Conservation (phyloP, 2,888 invertebrate species). For the Drosophila longiperda region DNA sequence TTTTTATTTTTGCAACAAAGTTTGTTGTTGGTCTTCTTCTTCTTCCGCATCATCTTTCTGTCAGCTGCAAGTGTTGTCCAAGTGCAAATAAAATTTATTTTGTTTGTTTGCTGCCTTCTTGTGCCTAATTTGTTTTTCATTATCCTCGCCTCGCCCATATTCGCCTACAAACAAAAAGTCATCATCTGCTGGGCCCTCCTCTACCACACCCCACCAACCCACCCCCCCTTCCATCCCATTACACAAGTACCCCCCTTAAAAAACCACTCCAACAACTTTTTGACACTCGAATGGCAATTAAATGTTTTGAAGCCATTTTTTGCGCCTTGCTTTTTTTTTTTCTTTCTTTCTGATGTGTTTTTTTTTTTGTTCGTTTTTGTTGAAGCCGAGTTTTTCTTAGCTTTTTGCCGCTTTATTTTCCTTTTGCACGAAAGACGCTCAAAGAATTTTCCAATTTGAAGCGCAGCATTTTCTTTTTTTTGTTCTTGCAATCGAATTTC, state of each 20-base stretch:
- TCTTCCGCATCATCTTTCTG: slow-evolving; percentile 34
- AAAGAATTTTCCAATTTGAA: slow-evolving; percentile 43
- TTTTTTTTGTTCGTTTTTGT: slow-evolving; percentile 25
- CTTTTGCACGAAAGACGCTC: slow-evolving; percentile 57
- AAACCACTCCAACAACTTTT: slow-evolving; percentile 52
- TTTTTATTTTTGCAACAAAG: background rate
- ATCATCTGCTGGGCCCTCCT: slow-evolving; percentile 26
- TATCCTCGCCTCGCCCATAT: slow-evolving; percentile 45
- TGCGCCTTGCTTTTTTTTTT: slow-evolving; percentile 30
- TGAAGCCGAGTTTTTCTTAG: slow-evolving; percentile 27
- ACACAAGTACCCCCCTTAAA: background rate
- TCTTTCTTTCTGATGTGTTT: slow-evolving; percentile 13
- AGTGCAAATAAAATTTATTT: slow-evolving; percentile 55
- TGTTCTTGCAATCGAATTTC: slow-evolving; percentile 30
- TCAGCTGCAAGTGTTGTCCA: slow-evolving; percentile 75
- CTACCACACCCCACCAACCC: background rate
- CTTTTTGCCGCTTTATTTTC: slow-evolving; percentile 27
- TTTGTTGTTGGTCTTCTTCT: slow-evolving; percentile 20
- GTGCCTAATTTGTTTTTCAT: slow-evolving; percentile 76
- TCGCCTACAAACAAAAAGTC: slow-evolving; percentile 27
- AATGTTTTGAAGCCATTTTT: slow-evolving; percentile 74
- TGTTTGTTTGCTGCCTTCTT: slow-evolving; percentile 47
- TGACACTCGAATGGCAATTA: slow-evolving; percentile 78
- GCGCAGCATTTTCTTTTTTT: slow-evolving; percentile 28
- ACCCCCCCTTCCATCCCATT: background rate